Base-by-base conservation (phyloP, 2,797 vertebrate genomes). In the Dryobates pubescens region DNA sequence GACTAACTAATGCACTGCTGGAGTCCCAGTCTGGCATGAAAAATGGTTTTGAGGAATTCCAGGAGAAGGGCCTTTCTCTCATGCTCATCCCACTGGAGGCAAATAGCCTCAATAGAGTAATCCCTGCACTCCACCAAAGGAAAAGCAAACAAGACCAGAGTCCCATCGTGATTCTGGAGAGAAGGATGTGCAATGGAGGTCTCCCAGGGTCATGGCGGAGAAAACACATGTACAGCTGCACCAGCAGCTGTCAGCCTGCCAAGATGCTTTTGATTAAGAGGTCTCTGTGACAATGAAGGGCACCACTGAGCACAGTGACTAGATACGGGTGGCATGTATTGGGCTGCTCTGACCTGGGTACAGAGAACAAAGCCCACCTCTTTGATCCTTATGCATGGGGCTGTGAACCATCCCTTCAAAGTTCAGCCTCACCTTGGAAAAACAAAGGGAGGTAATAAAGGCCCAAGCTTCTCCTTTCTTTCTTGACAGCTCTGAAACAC, bases 401-500 rank as follows among this genome's bases (percentile, higher is more conserved):
- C 45, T 38, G 45, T 14, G 43, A 34, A 29, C 43, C 32, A 36
- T 24, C 32, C 81, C 69, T 90, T 67, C 79, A 70, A 56, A 74
- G 51, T 45, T 82, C 86, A 70, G 67, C 29, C 53, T 78, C 76
- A 11, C 0, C 1, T 16, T 68, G 68, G 71, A 76, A 82, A 81
- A 90, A 78, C 36, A 87, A 88, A 90, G 54, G 78, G 41, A 92
- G 30, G 26, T 81, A 45, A 74, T 68, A 79, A 91, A 94, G 75
- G 84, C 53, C 26, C 1, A 58, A 72, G 49, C 43, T 36, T 78
- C 76, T 94, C 79, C 51, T 72, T 70, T 86, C 64, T 49, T 58
- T n/a, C 54, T 71, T 89, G 89, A 94, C 93, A 94, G 86, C 78
- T 92, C 64, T 79, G 87, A 83, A 96, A 68, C 67, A 77, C 82